A percentile compares a stretch with the other conserved stretches of the same genome.
phyloP scores from a whole-genome alignment of 2,113 vertebrate species.

The Australoheros scitulus region DNA sequence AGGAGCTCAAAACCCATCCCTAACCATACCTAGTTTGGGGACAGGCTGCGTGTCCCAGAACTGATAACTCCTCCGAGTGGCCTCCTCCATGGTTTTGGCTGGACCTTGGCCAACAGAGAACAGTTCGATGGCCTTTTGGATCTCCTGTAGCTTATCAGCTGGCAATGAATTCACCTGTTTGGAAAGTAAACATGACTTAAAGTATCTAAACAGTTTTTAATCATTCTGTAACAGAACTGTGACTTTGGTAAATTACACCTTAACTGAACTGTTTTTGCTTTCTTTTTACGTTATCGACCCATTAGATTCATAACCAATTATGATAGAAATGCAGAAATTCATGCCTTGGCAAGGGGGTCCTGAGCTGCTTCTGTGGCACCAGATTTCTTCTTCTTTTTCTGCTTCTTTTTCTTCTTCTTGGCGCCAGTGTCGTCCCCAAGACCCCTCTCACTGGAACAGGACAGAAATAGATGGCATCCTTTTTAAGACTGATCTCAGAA shows the following conservation, averaged over 20 bases:
- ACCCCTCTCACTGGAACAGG: slow-evolving; percentile 85
- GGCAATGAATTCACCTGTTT: slow-evolving; percentile 93
- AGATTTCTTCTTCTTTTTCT: slow-evolving; percentile 95
- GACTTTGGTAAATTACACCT: not conserved
- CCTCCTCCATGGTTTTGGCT: slow-evolving; percentile 99
- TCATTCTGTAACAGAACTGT: not conserved
- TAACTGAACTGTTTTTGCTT: not conserved
- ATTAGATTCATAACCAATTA: not conserved
- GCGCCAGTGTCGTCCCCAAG: slow-evolving; percentile 89
- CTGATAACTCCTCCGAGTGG: slow-evolving; percentile 96
- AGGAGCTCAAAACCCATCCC: not conserved
- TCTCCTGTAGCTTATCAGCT: slow-evolving; percentile 97
- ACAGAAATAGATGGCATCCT: slow-evolving; percentile 19
- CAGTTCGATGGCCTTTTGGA: slow-evolving; percentile 98
- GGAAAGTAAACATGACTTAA: not conserved
- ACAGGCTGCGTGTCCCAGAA: slow-evolving; percentile 99
- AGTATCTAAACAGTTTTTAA: not conserved
- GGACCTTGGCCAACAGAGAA: slow-evolving; percentile 97
- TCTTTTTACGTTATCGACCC: not conserved
- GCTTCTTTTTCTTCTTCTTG: slow-evolving; percentile 99
- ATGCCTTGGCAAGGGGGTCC: slow-evolving; percentile 89
- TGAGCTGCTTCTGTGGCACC: slow-evolving; percentile 84
- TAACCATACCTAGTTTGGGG: slow-evolving; percentile 89
- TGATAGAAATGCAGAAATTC: not conserved
- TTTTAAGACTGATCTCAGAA: not conserved